Evolutionary conservation across 2,797 vertebrate genomes (phyloP), one percentile per base, ranked within the genome.

Genomic region (Eulemur albifrons): DNA sequence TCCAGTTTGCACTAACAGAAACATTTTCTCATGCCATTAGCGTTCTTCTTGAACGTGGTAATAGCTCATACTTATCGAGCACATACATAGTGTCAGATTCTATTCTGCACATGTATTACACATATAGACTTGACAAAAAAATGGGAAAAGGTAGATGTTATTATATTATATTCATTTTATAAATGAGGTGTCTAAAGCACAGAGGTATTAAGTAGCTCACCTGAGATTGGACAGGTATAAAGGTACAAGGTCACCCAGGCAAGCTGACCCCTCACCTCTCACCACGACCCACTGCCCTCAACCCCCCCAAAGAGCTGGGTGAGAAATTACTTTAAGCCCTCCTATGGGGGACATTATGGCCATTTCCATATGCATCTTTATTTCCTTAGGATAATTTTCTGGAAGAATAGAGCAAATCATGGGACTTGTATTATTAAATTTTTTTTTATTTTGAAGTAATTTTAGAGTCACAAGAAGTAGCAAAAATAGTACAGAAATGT

Each of bases 401-500:
- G 54, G 52, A 80, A 95, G 87, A 81, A 70, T 7, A 17, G 63
- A 67, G 67, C 38, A 81, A 57, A 57, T 32, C 11, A 45, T 1
- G 25, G 17, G 70, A 35, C 21, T 75, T 85, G 21, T 25, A 45
- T 77, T 76, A 50, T 86, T 30, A 50, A 50, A 57, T 35, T n/a
- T 54, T 20, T 80, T 70, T 85, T 82, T n/a, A 77, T 95, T 86
- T 80, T 59, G 23, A 75, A 79, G 96, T 88, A 79, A 88, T 75
- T 96, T 93, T 69, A 79, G 93, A 90, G 73, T 93, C 76, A 72
- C 23, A 8, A 45, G 72, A 83, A 80, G 65, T 54, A 90, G 61
- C 59, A 67, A 88, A 95, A 88, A 95, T 89, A 96, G 94, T 70
- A 50, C 25, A 61, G 93, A 70, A 65, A 94, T 67, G n/a, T 73